A percentile compares a stretch with the other conserved stretches of the same genome.
Evolutionary conservation across 2,797 vertebrate species (phyloP).

Genomic region (Gymnopithys bicolor): DNA sequence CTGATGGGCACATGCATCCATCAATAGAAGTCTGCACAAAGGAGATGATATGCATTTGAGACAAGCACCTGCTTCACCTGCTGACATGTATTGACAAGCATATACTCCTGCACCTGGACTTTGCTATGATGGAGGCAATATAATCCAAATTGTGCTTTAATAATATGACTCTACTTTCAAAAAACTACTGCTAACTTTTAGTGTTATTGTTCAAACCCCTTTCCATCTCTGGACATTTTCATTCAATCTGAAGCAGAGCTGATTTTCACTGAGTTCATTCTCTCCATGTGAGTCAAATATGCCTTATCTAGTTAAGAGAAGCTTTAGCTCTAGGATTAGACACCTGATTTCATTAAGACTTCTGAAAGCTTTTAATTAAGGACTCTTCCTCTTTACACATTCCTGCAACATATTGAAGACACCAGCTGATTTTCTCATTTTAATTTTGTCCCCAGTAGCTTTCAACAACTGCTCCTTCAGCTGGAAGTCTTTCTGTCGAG

Average conservation of each 20-base stretch:
- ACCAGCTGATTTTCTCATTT: background rate
- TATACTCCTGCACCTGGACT: background rate
- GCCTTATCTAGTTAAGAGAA: background rate
- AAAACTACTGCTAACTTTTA: background rate
- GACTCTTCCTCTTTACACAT: background rate
- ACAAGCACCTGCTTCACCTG: background rate
- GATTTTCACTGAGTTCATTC: background rate
- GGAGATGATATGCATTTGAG: background rate
- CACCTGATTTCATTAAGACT: constrained; percentile 1
- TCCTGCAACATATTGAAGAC: background rate
- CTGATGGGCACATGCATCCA: rapidly evolving
- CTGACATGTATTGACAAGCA: background rate
- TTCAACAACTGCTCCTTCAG: background rate
- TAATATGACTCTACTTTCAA: background rate
- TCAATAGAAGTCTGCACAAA: background rate
- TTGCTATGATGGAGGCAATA: background rate
- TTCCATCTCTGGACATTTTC: background rate
- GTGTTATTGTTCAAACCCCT: background rate
- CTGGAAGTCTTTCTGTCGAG: background rate
- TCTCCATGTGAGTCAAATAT: background rate
- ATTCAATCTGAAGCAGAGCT: background rate
- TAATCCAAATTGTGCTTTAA: background rate
- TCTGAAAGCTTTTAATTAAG: constrained; percentile 14
- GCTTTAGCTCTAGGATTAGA: background rate
- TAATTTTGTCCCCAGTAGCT: background rate